A percentile compares a stretch with the other conserved stretches of the same genome.
Conservation (phyloP, 2,888 invertebrate species). For the Temnothorax unifasciatus region DNA sequence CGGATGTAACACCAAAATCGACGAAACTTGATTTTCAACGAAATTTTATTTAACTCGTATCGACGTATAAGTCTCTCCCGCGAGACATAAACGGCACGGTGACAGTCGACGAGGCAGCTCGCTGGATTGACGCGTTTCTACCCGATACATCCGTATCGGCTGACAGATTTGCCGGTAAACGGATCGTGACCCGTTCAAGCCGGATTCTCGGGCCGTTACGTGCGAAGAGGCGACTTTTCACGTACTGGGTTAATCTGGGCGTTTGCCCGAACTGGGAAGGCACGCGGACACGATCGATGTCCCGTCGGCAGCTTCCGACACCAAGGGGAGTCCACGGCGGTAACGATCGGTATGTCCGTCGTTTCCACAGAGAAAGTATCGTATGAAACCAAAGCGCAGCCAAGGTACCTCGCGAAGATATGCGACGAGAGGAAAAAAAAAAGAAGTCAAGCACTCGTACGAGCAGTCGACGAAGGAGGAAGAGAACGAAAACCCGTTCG, state of each 20-base stretch:
- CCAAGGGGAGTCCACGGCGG: conserved; percentile 31
- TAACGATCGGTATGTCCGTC: conserved; percentile 38
- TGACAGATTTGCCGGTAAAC: conserved; percentile 16
- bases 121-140: not conserved
- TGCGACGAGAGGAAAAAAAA: conserved; percentile 39
- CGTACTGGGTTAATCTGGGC: conserved; percentile 3
- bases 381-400: conserved; percentile 38
- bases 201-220: conserved; percentile 21
- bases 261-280: conserved; percentile 20
- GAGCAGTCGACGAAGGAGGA: conserved; percentile 56
- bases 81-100: not conserved
- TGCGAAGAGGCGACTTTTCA: conserved; percentile 30
- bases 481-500: conserved; percentile 65
- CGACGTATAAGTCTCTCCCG: conserved; percentile 2
- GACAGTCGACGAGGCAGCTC: conserved; percentile 20
- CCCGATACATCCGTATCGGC: not conserved
- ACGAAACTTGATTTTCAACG: not conserved
- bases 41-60: conserved; percentile 24
- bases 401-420: conserved; percentile 38
- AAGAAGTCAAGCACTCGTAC: conserved; percentile 16
- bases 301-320: conserved; percentile 39
- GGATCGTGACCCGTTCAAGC: not conserved
- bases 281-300: conserved; percentile 39
- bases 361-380: conserved; percentile 48
- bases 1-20: not conserved